A percentile compares a stretch with the other conserved stretches of the same genome.
These are phyloP conservation scores for Trissoscelio sp. DNA, from an alignment of 2,888 invertebrate genomes.

Conservation along the genomic window DNA sequence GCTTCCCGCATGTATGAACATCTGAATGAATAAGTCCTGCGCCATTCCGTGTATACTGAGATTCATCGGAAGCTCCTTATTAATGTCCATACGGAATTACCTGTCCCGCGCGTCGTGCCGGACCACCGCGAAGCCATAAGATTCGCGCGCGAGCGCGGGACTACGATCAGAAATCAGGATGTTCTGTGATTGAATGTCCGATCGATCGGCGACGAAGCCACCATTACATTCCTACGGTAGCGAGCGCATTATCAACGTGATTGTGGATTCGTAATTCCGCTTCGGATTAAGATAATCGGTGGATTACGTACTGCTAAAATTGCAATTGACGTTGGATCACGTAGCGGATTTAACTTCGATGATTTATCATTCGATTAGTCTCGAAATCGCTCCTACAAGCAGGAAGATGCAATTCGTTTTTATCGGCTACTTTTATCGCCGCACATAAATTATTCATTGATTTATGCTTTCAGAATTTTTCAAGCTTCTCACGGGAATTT, in stretches of 20 bases:
- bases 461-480: too few relatives aligned
- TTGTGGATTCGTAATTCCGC: conserved; percentile 18
- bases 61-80: conserved; percentile 69
- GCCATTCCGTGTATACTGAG: conserved; percentile 54
- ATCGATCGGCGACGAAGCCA: conserved; percentile 40
- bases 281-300: conserved; percentile 31
- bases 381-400: not conserved
- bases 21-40: conserved; percentile 69
- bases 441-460: not conserved
- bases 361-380: conserved; percentile 8
- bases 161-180: conserved; percentile 60
- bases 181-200: conserved; percentile 56
- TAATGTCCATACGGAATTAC: conserved; percentile 69
- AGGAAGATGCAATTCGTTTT: not conserved
- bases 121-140: conserved; percentile 67
- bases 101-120: conserved; percentile 57
- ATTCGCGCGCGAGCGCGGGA: conserved; percentile 58
- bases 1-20: conserved; percentile 65
- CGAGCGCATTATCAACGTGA: conserved; percentile 22
- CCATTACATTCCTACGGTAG: conserved; percentile 37
- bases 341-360: not conserved
- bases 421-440: not conserved
- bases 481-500: too few relatives aligned
- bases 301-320: conserved; percentile 20
- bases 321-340: conserved; percentile 13